These are phyloP conservation scores for Rhinopomastus cyanomelas DNA, from an alignment of 2,113 vertebrate genomes.

Conservation along the genomic window DNA sequence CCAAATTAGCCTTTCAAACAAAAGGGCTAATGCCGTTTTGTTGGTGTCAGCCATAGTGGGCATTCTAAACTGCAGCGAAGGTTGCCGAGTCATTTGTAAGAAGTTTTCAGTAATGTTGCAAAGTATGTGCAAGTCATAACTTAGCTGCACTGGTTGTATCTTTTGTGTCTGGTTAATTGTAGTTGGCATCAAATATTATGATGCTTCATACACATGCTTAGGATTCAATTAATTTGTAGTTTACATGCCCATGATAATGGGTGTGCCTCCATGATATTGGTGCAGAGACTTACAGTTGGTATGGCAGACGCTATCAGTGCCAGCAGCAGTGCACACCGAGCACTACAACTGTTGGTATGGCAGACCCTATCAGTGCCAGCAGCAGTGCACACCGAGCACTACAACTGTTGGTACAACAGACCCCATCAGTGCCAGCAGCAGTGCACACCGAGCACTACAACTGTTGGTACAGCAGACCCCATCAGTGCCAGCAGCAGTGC, in stretches of 20 bases:
- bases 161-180: constrained; percentile 13
- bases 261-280: not conserved
- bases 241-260: not conserved
- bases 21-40: not conserved
- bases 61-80: not conserved
- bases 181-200: constrained; percentile 28
- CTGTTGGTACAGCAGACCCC: not conserved
- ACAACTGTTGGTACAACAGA: not conserved
- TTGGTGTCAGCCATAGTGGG: not conserved
- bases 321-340: constrained; percentile 20
- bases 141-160: not conserved
- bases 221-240: constrained; percentile 9
- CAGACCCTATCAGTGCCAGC: not conserved
- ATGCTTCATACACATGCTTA: not conserved
- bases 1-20: not conserved
- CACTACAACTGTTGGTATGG: constrained; percentile 1
- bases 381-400: constrained; percentile 24
- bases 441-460: constrained; percentile 19
- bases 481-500: constrained; percentile 13
- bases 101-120: not conserved
- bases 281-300: not conserved
- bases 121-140: not conserved
- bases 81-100: not conserved
- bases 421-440: not conserved
- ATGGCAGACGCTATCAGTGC: not conserved